Conservation (phyloP, 2,797 vertebrate genomes). For the Muscicapa striata region DNA sequence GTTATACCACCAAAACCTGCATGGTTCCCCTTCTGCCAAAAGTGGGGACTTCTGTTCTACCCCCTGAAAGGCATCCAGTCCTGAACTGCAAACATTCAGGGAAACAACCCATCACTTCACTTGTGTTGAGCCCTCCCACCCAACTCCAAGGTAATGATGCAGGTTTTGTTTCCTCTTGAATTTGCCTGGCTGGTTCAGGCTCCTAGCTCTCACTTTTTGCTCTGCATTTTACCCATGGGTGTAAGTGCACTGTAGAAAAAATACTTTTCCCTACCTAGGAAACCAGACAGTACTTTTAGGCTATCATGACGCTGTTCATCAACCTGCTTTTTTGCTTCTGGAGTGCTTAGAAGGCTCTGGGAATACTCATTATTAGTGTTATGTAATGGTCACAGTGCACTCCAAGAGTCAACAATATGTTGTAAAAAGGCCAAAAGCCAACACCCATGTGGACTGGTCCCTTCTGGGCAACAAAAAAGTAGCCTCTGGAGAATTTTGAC, state of each 20-base stretch:
- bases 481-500: neutral
- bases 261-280: neutral
- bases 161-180: neutral
- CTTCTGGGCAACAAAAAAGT: neutral
- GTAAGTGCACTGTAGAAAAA: neutral
- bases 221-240: neutral
- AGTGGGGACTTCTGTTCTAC: neutral
- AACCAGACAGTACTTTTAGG: neutral
- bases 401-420: neutral
- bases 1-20: neutral
- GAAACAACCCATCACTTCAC: neutral
- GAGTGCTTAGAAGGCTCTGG: neutral
- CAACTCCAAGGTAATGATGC: neutral
- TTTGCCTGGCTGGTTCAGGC: neutral
- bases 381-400: neutral
- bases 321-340: neutral
- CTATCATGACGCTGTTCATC: neutral
- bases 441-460: neutral
- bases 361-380: neutral
- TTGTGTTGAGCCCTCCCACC: neutral
- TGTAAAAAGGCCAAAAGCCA: conserved; percentile 11
- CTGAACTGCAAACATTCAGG: neutral
- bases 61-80: neutral
- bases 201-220: neutral
- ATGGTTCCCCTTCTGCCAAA: neutral